A percentile compares a stretch with the other conserved stretches of the same genome.
phyloP scores from a whole-genome alignment of 2,113 vertebrate species.

The Anhinga anhinga region DNA sequence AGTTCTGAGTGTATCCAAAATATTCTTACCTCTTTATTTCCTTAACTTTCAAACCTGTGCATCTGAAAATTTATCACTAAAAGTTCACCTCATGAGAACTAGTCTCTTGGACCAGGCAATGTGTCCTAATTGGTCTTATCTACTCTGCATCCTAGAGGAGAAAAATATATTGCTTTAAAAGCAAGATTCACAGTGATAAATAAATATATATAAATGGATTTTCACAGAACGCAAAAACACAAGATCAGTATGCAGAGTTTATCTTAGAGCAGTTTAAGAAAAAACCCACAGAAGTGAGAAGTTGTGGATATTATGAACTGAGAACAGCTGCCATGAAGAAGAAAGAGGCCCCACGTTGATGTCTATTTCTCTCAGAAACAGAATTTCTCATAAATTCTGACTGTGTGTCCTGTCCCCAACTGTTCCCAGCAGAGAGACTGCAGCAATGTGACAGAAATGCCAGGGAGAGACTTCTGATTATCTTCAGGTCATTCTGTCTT shows the following conservation, averaged over 20 bases:
- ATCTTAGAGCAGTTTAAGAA: not conserved
- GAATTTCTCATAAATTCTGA: not conserved
- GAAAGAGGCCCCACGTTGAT: not conserved
- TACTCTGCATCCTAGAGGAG: not conserved
- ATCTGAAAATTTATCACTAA: constrained; percentile 10
- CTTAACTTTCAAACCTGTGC: not conserved
- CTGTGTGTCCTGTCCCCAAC: too few relatives aligned
- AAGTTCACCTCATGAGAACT: not conserved
- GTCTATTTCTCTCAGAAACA: not conserved
- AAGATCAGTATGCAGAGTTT: not conserved
- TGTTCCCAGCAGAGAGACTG: not conserved
- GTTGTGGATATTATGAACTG: not conserved
- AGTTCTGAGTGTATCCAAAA: constrained; percentile 4
- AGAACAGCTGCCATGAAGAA: not conserved
- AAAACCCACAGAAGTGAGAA: not conserved
- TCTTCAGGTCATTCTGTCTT: not conserved
- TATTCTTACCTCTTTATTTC: not conserved
- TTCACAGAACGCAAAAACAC: not conserved
- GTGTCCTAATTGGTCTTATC: not conserved
- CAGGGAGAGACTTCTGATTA: too few relatives aligned
- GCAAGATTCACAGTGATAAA: not conserved
- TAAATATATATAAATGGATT: not conserved
- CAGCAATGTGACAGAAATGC: not conserved
- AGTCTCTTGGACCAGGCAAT: not conserved
- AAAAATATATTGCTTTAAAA: not conserved